These are phyloP conservation scores for Antitype chi DNA, from an alignment of 2,888 invertebrate species.

Conservation along the genomic window DNA sequence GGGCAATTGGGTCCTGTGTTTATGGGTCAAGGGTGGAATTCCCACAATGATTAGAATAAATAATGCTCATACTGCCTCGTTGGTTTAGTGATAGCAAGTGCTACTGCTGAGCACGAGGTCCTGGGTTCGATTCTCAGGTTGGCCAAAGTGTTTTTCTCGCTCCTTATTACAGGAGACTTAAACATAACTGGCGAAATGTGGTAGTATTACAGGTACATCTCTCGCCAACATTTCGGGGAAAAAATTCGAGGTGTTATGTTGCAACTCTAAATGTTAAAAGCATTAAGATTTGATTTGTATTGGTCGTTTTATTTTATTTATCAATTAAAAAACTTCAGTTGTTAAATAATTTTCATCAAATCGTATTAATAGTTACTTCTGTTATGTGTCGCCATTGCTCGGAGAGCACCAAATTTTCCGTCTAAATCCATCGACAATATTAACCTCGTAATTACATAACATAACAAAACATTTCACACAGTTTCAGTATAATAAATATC, in stretches of 20 bases:
- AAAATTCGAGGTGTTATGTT: too few relatives aligned
- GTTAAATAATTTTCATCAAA: background rate
- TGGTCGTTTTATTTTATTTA: background rate
- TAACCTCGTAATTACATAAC: background rate
- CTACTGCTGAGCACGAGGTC: too few relatives aligned
- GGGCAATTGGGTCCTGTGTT: background rate
- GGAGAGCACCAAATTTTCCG: background rate
- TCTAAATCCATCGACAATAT: background rate
- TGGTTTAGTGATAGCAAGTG: too few relatives aligned
- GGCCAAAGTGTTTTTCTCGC: too few relatives aligned
- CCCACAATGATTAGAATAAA: too few relatives aligned
- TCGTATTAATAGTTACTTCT: background rate
- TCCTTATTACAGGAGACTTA: too few relatives aligned
- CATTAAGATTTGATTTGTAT: background rate
- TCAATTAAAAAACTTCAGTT: background rate
- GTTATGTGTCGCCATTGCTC: background rate
- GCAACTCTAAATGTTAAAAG: background rate
- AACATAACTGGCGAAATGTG: too few relatives aligned
- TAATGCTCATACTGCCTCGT: background rate
- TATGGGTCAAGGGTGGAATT: slow-evolving; percentile 4
- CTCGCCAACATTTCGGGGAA: too few relatives aligned
- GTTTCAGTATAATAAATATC: slow-evolving; percentile 19
- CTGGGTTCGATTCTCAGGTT: too few relatives aligned
- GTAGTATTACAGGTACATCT: too few relatives aligned
- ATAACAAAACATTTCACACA: slow-evolving; percentile 23